phyloP scores from a whole-genome alignment of 2,797 vertebrate species.

The Alca torda region DNA sequence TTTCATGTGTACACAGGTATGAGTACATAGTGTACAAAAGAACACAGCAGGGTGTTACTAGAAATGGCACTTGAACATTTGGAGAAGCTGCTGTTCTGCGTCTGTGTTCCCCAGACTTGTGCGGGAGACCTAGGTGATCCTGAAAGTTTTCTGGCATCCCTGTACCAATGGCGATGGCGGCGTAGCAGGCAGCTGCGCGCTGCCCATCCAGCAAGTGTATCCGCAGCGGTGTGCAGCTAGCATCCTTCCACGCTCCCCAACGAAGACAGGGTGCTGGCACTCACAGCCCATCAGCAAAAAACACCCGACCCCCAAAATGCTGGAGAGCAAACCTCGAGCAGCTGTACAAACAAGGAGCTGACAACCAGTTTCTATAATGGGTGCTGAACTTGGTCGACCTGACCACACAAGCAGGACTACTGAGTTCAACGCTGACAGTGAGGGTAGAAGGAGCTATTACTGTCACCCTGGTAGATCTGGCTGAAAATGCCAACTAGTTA shows the following conservation, averaged over 20 bases:
- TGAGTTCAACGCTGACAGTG: neutral
- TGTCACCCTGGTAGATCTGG: neutral
- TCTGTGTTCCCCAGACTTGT: neutral
- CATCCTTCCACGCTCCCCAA: neutral
- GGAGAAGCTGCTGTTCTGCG: neutral
- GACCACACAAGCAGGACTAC: constrained; percentile 29
- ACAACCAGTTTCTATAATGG: constrained; percentile 15
- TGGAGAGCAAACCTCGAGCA: neutral
- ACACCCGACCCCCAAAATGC: neutral
- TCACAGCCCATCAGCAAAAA: neutral
- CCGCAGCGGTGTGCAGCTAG: neutral
- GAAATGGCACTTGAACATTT: neutral
- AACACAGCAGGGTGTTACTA: neutral
- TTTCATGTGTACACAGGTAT: neutral
- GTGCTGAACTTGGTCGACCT: constrained; percentile 33
- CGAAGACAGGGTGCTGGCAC: neutral
- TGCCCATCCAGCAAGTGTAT: neutral
- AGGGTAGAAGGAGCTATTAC: neutral
- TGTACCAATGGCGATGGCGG: neutral
- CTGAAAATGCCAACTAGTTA: neutral
- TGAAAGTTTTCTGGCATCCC: neutral
- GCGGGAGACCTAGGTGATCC: neutral
- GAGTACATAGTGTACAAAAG: neutral
- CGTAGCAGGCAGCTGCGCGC: rapidly evolving
- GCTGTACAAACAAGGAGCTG: constrained; percentile 49